Conservation (phyloP, 2,888 invertebrate genomes). For the Leucophenga maculata region DNA sequence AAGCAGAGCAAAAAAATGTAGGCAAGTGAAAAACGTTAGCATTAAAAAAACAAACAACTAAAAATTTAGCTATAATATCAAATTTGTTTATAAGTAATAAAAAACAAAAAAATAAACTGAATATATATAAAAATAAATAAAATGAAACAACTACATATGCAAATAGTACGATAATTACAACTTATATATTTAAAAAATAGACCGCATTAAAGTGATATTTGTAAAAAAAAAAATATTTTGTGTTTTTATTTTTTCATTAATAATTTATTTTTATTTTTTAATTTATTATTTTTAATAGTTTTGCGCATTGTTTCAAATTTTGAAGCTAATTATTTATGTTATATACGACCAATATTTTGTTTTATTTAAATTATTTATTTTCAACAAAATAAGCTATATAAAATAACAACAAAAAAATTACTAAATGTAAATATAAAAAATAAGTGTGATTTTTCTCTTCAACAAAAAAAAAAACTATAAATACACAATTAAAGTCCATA, state of each 20-base stretch:
- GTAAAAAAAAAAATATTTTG: slow-evolving; percentile 15
- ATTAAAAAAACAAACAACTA: slow-evolving; percentile 51
- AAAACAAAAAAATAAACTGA: slow-evolving; percentile 46
- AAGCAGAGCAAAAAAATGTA: not conserved
- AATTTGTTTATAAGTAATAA: slow-evolving; percentile 64
- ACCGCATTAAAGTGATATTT: slow-evolving; percentile 25
- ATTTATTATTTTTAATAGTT: not conserved
- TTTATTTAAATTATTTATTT: slow-evolving; percentile 17
- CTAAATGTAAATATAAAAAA: slow-evolving; percentile 1
- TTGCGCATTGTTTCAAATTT: not conserved
- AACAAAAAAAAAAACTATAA: not conserved
- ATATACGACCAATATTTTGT: slow-evolving; percentile 8
- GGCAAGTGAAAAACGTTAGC: not conserved
- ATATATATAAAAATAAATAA: slow-evolving; percentile 25
- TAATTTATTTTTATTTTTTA: slow-evolving; percentile 49
- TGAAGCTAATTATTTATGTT: not conserved
- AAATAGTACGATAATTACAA: slow-evolving; percentile 37
- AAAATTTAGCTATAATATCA: slow-evolving; percentile 64
- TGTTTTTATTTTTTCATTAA: slow-evolving; percentile 50
- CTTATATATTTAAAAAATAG: slow-evolving; percentile 23
- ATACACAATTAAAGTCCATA: slow-evolving; percentile 19
- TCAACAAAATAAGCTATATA: not conserved
- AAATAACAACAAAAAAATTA: not conserved
- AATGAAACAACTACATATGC: slow-evolving; percentile 28
- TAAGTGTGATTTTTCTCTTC: slow-evolving; percentile 20